Conservation (phyloP, 92 coral and sea anemone species). For the Meandrina meandrites region DNA sequence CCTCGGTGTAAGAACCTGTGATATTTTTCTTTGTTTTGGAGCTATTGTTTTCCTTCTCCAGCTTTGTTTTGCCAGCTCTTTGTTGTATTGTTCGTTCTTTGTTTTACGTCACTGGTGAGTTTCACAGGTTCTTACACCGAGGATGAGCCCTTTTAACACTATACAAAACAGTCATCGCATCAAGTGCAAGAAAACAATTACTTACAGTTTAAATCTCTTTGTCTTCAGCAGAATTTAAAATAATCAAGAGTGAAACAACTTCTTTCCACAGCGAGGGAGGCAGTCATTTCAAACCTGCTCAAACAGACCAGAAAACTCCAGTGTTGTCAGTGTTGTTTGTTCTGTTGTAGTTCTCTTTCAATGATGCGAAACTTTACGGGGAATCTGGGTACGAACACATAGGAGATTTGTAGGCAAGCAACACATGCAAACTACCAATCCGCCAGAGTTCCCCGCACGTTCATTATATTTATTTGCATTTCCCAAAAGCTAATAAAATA, state of each 20-base stretch:
- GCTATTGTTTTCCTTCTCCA: too few relatives aligned
- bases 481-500: too few relatives aligned
- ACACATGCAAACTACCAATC: neutral
- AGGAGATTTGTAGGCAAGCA: neutral
- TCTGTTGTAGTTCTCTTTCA: neutral
- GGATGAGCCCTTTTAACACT: too few relatives aligned
- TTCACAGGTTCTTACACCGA: too few relatives aligned
- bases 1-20: too few relatives aligned
- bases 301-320: neutral
- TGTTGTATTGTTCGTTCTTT: too few relatives aligned
- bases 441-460: neutral
- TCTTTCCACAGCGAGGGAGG: neutral
- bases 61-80: too few relatives aligned
- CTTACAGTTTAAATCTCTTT: constrained; percentile 4
- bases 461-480: too few relatives aligned
- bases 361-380: neutral
- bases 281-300: neutral
- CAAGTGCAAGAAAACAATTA: neutral
- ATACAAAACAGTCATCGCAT: too few relatives aligned
- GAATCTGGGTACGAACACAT: neutral
- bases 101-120: too few relatives aligned
- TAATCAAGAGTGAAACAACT: neutral
- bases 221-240: neutral
- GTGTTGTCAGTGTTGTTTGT: too few relatives aligned
- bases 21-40: too few relatives aligned